Evolutionary conservation across 2,113 vertebrate species (phyloP).

Genomic region (Hypocryptadius cinnamomeus): DNA sequence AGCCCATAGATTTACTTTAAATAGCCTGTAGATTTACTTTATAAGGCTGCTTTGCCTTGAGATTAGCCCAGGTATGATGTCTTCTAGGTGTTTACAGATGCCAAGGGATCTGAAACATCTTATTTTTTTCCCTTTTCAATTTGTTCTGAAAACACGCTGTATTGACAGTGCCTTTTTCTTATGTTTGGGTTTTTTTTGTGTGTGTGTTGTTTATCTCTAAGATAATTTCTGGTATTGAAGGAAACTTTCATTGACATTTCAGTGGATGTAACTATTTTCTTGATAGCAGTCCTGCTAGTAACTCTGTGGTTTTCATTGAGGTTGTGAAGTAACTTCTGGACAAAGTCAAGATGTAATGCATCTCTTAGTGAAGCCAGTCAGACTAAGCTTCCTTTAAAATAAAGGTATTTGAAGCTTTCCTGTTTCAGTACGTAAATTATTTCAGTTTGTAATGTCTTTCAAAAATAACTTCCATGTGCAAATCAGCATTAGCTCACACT

Average conservation of each 20-base stretch:
- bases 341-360: not conserved
- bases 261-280: not conserved
- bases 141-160: not conserved
- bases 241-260: not conserved
- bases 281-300: not conserved
- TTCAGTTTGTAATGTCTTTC: not conserved
- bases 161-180: not conserved
- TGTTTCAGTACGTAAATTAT: not conserved
- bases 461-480: not conserved
- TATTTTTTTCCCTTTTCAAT: not conserved
- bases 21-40: not conserved
- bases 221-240: not conserved
- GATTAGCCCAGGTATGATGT: not conserved
- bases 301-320: not conserved
- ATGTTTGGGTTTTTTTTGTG: not conserved
- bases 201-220: not conserved
- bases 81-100: constrained; percentile 23
- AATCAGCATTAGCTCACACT: not conserved
- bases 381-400: not conserved
- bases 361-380: not conserved
- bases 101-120: not conserved
- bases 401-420: not conserved
- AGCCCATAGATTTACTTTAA: not conserved
- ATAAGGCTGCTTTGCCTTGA: not conserved
- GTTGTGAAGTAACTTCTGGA: not conserved